Percentiles rank a stretch among this genome's conserved stretches.
Evolutionary conservation across 2,113 vertebrate species (phyloP).

Genomic region (human (Homo sapiens)): GRCh38 chr18:10744001-10744500

Average conservation of each 20-base stretch:
- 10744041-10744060: not conserved
- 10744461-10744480: not conserved
- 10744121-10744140: slow-evolving; percentile 81
- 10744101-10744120: not conserved
- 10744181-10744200: slow-evolving; percentile 97
- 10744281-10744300: not conserved
- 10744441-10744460: not conserved
- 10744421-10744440: not conserved
- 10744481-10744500: not conserved
- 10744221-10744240: slow-evolving; percentile 93
- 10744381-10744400: not conserved
- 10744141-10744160: slow-evolving; percentile 99
- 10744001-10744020: not conserved
- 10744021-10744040: not conserved
- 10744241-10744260: not conserved
- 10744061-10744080: not conserved
- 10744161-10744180: slow-evolving; percentile 97
- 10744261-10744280: not conserved
- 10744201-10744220: slow-evolving; percentile 98
- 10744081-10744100: not conserved
- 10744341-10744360: not conserved
- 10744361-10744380: too few species aligned
- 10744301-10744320: not conserved
- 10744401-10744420: not conserved
- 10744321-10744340: not conserved